Conservation (phyloP, 2,113 vertebrate species). For the Sinocyclocheilus anshuiensis region DNA sequence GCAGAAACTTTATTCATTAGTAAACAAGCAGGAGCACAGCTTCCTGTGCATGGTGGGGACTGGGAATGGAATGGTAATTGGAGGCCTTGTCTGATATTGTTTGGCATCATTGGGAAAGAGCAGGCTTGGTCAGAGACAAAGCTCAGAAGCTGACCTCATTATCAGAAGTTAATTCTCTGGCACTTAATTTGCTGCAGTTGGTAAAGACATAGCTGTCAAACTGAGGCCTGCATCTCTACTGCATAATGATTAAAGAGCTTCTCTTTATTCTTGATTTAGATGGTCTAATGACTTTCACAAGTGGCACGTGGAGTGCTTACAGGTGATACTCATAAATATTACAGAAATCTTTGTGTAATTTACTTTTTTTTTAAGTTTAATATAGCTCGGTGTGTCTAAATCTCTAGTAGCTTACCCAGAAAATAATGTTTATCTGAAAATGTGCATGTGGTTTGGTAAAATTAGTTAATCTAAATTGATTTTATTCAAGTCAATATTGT, state of each 20-base stretch:
- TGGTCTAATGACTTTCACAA: too few species aligned
- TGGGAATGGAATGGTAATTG: conserved; percentile 47
- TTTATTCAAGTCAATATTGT: too few species aligned
- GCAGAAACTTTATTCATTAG: conserved; percentile 67
- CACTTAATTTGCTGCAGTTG: not conserved
- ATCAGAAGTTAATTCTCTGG: conserved; percentile 33
- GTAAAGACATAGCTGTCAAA: conserved; percentile 15
- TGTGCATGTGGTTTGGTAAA: not conserved
- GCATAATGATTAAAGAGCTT: not conserved
- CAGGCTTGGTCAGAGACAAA: not conserved
- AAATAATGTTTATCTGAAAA: not conserved
- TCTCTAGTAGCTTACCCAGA: not conserved
- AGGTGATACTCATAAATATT: not conserved
- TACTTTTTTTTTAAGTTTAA: not conserved
- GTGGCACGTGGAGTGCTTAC: not conserved
- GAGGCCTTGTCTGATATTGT: conserved; percentile 49
- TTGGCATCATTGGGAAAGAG: not conserved
- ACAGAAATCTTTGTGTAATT: too few species aligned
- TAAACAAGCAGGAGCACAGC: conserved; percentile 64
- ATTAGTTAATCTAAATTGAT: not conserved
- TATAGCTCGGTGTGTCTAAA: not conserved
- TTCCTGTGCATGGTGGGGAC: conserved; percentile 35
- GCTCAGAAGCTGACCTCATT: conserved; percentile 40
- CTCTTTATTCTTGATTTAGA: not conserved
- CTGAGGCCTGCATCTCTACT: not conserved